These are phyloP conservation scores for Crocuta crocuta DNA, from an alignment of 2,113 vertebrate genomes.

Conservation along the genomic window DNA sequence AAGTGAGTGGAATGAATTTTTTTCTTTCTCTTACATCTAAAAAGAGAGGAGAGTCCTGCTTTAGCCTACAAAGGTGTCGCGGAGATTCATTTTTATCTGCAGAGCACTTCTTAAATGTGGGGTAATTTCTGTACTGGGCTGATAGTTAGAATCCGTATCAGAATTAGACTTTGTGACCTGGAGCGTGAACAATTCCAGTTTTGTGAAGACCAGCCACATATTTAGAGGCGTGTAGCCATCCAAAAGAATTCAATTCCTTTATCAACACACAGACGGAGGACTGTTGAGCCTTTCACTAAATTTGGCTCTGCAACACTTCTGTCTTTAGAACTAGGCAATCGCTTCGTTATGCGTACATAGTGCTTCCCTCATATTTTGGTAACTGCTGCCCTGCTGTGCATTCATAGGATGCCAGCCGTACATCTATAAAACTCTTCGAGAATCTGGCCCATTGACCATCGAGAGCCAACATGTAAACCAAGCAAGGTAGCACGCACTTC, in stretches of 20 bases:
- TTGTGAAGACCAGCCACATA: neutral
- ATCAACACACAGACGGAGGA: neutral
- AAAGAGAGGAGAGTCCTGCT: neutral
- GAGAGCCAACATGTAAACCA: neutral
- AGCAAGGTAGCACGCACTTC: rapidly evolving
- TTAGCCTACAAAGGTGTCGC: neutral
- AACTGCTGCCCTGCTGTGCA: neutral
- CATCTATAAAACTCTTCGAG: neutral
- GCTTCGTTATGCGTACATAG: conserved; percentile 44
- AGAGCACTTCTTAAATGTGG: conserved; percentile 10
- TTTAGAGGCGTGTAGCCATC: neutral
- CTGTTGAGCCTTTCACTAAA: conserved; percentile 61
- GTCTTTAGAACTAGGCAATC: conserved; percentile 64
- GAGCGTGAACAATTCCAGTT: neutral
- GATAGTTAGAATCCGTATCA: conserved; percentile 14
- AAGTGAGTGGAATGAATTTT: neutral
- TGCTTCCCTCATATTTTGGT: conserved; percentile 59
- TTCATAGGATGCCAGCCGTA: neutral
- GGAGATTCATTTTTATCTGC: neutral
- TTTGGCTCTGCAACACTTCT: conserved; percentile 25
- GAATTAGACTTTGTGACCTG: neutral
- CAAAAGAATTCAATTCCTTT: neutral
- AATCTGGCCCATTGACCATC: neutral
- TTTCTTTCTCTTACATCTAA: neutral
- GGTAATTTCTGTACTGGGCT: neutral